phyloP scores from a whole-genome alignment of 1,140 invertebrate species.

The Drosophila saltans region DNA sequence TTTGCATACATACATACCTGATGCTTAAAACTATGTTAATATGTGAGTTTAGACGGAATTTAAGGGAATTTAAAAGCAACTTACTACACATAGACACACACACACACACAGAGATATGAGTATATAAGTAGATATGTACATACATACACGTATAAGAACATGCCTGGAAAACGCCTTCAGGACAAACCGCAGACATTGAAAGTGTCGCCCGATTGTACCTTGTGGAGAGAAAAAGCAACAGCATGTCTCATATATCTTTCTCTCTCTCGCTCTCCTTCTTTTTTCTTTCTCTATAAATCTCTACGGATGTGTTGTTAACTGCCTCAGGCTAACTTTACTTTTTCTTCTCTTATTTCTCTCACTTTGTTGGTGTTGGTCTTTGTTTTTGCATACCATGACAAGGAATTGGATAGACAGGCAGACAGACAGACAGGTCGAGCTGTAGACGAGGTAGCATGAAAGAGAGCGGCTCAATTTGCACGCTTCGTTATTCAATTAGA shows the following conservation, averaged over 20 bases:
- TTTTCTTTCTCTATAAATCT: constrained; percentile 68
- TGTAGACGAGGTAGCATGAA: constrained; percentile 10
- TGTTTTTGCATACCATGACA: constrained; percentile 22
- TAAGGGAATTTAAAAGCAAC: constrained; percentile 63
- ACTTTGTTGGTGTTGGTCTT: constrained; percentile 7
- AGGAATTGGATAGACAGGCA: constrained; percentile 33
- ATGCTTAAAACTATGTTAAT: constrained; percentile 74
- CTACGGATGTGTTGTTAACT: constrained; percentile 74
- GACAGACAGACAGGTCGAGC: constrained; percentile 10
- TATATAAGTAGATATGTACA: background rate
- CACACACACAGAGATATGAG: background rate
- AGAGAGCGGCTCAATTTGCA: constrained; percentile 69
- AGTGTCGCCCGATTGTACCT: constrained; percentile 37
- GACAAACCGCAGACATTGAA: constrained; percentile 71
- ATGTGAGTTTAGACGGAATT: constrained; percentile 54
- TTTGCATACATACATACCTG: constrained; percentile 60
- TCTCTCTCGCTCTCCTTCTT: background rate
- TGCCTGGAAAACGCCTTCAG: constrained; percentile 46
- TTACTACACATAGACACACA: constrained; percentile 21
- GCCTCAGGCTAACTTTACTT: constrained; percentile 49
- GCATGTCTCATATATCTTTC: background rate
- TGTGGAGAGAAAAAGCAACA: constrained; percentile 11
- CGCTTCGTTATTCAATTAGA: constrained; percentile 82
- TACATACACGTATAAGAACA: constrained; percentile 13
- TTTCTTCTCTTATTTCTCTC: constrained; percentile 18